phyloP scores from a whole-genome alignment of 1,140 invertebrate species.

The Psilanteris sp. region DNA sequence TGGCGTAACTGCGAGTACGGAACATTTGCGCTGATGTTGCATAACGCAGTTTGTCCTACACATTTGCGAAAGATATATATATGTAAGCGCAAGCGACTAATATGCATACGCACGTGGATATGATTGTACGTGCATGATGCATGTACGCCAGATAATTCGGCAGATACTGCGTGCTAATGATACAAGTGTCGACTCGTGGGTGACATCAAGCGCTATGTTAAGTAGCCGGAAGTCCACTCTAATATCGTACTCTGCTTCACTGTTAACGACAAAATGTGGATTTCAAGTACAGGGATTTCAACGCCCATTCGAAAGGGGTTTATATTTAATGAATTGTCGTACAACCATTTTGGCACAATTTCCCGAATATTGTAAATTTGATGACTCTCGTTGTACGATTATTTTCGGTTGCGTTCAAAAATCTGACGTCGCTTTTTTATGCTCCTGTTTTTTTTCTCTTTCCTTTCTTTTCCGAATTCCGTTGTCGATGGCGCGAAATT shows the following conservation, averaged over 20 bases:
- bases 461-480: no score
- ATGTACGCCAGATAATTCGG: conserved; percentile 45
- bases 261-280: conserved; percentile 9
- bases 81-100: conserved; percentile 35
- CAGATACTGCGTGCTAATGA: conserved; percentile 50
- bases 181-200: conserved; percentile 50
- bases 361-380: no score
- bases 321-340: no score
- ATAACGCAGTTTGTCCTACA: conserved; percentile 41
- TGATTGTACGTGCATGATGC: conserved; percentile 17
- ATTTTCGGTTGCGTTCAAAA: no score
- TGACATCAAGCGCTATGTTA: conserved; percentile 40
- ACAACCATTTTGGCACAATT: no score
- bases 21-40: conserved; percentile 56
- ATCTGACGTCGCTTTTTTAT: no score
- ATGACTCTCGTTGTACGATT: no score
- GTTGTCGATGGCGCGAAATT: no score
- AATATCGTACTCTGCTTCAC: background rate
- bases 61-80: conserved; percentile 38
- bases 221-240: conserved; percentile 18
- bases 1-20: conserved; percentile 38
- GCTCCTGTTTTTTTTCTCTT: no score
- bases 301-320: no score
- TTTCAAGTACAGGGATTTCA: no score
- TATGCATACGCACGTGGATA: conserved; percentile 37